Conservation (phyloP, 2,113 vertebrate genomes). For the Saccopteryx bilineata region DNA sequence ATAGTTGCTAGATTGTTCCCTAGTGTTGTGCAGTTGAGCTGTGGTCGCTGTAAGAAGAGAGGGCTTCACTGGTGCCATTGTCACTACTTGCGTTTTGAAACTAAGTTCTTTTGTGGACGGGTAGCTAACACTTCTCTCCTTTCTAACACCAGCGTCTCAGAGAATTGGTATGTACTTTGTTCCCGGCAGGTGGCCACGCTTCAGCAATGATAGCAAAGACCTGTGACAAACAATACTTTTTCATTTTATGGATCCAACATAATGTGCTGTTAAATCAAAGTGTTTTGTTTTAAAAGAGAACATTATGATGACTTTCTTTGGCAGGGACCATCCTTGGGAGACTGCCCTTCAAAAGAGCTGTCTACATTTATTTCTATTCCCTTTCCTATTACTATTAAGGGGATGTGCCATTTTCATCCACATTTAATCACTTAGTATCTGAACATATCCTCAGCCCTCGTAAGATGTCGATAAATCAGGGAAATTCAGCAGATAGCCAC, state of each 20-base stretch:
- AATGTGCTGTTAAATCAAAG: not conserved
- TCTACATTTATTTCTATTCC: not conserved
- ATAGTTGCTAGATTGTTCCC: not conserved
- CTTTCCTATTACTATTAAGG: conserved; percentile 56
- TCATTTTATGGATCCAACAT: not conserved
- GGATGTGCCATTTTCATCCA: conserved; percentile 69
- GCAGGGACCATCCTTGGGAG: not conserved
- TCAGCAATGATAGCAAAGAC: not conserved
- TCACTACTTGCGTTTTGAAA: conserved; percentile 4
- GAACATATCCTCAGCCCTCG: conserved; percentile 57
- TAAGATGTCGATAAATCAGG: conserved; percentile 77
- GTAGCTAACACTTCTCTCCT: not conserved
- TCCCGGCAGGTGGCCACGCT: conserved; percentile 60
- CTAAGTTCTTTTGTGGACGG: not conserved
- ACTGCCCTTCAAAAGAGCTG: not conserved
- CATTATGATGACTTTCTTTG: not conserved
- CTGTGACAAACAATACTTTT: not conserved
- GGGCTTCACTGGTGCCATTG: not conserved
- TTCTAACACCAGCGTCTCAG: not conserved
- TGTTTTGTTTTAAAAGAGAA: not conserved
- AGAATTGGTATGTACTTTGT: not conserved
- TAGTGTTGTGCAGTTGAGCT: not conserved
- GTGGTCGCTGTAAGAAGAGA: not conserved
- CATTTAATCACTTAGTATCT: conserved; percentile 78
- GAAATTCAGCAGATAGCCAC: conserved; percentile 73